Evolutionary conservation across 2,113 vertebrate genomes (phyloP).

Genomic region (Paraplagusia blochii): DNA sequence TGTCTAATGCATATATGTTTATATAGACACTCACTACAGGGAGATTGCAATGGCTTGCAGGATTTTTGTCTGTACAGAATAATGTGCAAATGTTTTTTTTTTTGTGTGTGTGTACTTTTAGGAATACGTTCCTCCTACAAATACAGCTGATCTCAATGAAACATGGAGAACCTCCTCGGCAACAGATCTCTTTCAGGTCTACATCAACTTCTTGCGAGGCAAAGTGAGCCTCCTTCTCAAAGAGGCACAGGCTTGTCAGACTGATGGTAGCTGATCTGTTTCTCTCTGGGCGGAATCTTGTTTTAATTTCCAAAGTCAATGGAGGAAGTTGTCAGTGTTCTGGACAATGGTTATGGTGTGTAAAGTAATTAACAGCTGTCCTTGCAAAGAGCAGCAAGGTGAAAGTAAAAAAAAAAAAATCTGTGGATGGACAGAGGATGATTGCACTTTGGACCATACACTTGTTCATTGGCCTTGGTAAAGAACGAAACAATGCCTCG

Average conservation of each 20-base stretch:
- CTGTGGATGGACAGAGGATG: constrained; percentile 41
- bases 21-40: too few species aligned
- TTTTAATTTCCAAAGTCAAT: constrained; percentile 47
- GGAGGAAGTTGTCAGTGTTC: constrained; percentile 49
- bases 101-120: constrained; percentile 34
- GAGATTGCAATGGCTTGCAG: too few species aligned
- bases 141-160: constrained; percentile 37
- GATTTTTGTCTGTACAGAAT: background rate
- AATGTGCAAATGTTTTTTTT: background rate
- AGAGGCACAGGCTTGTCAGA: constrained; percentile 69
- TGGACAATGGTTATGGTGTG: constrained; percentile 33
- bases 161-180: constrained; percentile 68
- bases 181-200: constrained; percentile 72
- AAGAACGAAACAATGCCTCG: constrained; percentile 45
- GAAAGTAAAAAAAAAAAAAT: constrained; percentile 27
- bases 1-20: too few species aligned
- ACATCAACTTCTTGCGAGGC: constrained; percentile 77
- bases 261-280: constrained; percentile 69
- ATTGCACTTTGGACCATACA: constrained; percentile 51
- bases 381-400: constrained; percentile 7
- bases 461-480: constrained; percentile 31
- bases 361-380: constrained; percentile 21
- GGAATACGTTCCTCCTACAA: constrained; percentile 66
- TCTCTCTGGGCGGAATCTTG: constrained; percentile 32
- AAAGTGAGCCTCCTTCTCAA: constrained; percentile 74